These are phyloP conservation scores for Pyralis farinalis DNA, from an alignment of 2,888 invertebrate species.

Conservation along the genomic window DNA sequence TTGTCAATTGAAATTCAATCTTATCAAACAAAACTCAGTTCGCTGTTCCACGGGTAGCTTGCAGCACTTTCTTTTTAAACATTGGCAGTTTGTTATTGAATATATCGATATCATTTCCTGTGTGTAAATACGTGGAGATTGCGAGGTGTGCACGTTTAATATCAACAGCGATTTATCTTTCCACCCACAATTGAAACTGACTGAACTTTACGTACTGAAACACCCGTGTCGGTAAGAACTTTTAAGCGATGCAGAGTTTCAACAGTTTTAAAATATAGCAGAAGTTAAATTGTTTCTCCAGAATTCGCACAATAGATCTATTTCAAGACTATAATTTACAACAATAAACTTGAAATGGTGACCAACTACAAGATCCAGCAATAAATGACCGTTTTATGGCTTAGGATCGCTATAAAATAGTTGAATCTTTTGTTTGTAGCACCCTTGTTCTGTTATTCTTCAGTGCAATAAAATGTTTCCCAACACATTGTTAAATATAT, in stretches of 20 bases:
- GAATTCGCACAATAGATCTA: conserved; percentile 16
- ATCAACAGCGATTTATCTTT: too few species aligned
- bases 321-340: conserved; percentile 14
- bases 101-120: too few species aligned
- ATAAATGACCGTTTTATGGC: conserved; percentile 6
- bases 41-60: too few species aligned
- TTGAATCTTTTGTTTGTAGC: conserved; percentile 13
- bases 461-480: conserved; percentile 3
- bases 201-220: background rate
- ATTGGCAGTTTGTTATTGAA: too few species aligned
- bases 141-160: too few species aligned
- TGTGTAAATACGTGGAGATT: too few species aligned
- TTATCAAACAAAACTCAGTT: too few species aligned
- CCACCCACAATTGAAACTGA: too few species aligned
- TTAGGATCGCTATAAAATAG: conserved; percentile 10
- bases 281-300: conserved; percentile 33
- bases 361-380: conserved; percentile 10
- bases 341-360: conserved; percentile 20
- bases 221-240: conserved; percentile 9
- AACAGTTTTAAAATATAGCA: conserved; percentile 25
- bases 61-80: too few species aligned
- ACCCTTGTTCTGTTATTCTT: background rate
- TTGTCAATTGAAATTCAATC: too few species aligned
- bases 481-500: background rate
- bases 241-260: conserved; percentile 19